Evolutionary conservation across 2,797 vertebrate species (phyloP).

Genomic region (Pipistrellus pygmaeus): DNA sequence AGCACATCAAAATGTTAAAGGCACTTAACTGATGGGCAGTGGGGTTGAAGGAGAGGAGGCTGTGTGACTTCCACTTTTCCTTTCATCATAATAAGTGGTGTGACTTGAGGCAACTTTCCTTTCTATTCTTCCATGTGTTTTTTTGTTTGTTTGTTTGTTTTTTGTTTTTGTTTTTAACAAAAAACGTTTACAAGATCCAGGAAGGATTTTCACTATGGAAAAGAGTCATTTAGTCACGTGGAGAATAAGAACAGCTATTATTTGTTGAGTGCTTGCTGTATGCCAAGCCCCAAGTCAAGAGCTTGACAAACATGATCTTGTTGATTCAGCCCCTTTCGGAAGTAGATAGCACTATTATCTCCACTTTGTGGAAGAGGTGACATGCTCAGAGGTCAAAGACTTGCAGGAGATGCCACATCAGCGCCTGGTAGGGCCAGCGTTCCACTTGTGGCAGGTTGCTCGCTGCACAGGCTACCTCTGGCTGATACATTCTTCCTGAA

Average conservation of each 20-base stretch:
- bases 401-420: background rate
- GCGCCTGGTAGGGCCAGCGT: background rate
- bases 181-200: slow-evolving; percentile 3
- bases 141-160: too few relatives aligned
- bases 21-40: background rate
- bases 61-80: background rate
- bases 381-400: background rate
- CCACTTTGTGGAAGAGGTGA: background rate
- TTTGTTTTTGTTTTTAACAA: background rate
- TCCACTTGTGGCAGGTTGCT: background rate
- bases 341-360: background rate
- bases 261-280: background rate
- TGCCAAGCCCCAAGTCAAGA: background rate
- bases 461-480: background rate
- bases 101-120: slow-evolving; percentile 3
- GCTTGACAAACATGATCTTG: background rate
- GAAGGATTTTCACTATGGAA: slow-evolving; percentile 21
- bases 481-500: background rate
- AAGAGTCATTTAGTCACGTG: slow-evolving; percentile 27
- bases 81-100: background rate
- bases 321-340: background rate
- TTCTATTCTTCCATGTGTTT: background rate
- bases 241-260: slow-evolving; percentile 41
- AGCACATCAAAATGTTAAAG: background rate
- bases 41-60: background rate